Percentiles rank a stretch among this genome's conserved stretches.
These are phyloP conservation scores for Auanema freiburgensis DNA, from an alignment of 2,888 invertebrate species.

Conservation along the genomic window DNA sequence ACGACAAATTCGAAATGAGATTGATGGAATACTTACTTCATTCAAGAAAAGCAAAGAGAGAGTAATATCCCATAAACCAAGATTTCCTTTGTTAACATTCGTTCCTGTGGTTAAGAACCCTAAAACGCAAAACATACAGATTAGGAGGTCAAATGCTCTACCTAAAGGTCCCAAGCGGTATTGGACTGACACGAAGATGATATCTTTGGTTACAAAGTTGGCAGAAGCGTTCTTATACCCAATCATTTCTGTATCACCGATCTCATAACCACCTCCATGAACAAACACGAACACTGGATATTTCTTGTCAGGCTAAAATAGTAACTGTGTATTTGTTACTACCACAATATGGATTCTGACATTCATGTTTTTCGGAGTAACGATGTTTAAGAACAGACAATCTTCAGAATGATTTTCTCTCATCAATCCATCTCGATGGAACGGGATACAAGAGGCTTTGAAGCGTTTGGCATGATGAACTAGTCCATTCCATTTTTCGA, in stretches of 20 bases:
- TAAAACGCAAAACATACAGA: slow-evolving; percentile 6
- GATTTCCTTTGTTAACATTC: slow-evolving; percentile 40
- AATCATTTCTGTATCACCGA: slow-evolving; percentile 33
- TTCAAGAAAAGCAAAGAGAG: slow-evolving; percentile 45
- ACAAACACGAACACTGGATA: slow-evolving; percentile 45
- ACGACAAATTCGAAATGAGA: background rate
- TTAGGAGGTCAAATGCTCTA: slow-evolving; percentile 5
- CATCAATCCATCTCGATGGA: slow-evolving; percentile 26
- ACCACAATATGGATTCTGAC: background rate
- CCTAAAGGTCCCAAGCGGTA: slow-evolving; percentile 47
- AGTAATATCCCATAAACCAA: slow-evolving; percentile 50
- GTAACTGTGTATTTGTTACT: background rate
- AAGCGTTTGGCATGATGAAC: slow-evolving; percentile 44
- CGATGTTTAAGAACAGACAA: slow-evolving; percentile 48
- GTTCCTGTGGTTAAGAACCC: slow-evolving; percentile 51
- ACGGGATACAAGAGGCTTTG: slow-evolving; percentile 47
- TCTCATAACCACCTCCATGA: slow-evolving; percentile 48
- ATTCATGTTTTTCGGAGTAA: slow-evolving; percentile 31
- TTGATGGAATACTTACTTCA: slow-evolving; percentile 23
- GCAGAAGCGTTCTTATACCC: slow-evolving; percentile 44
- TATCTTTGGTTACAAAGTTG: slow-evolving; percentile 40
- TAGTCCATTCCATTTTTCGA: slow-evolving; percentile 45
- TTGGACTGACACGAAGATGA: slow-evolving; percentile 47
- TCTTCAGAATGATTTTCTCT: slow-evolving; percentile 46
- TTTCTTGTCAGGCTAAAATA: slow-evolving; percentile 23